Base-by-base conservation (phyloP, 2,113 vertebrate genomes). In the Petroica traversi region DNA sequence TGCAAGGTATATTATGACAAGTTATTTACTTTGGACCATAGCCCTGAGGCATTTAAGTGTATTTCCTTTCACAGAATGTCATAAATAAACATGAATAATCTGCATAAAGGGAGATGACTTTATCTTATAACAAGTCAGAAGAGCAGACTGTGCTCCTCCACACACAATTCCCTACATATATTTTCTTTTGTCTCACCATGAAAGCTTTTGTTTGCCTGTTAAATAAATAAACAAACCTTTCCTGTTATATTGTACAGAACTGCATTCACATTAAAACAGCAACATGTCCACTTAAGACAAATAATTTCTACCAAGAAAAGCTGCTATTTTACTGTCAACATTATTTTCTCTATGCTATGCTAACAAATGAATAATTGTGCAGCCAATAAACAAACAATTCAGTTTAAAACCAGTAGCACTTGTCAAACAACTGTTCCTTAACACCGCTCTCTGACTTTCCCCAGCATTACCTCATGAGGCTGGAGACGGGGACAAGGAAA, bases 1-100 rank as follows among this genome's bases (percentile, higher is more conserved):
- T 96, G 92, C 94, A 93, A 97, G 93, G 95, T 97, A 95, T 97
- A 97, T 94, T 94, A 96, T 96, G 94, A 97, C 89, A 95, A 95
- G 85, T 77, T 95, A 95, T 96, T 96, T 95, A 96, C 87, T 96
- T 94, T 96, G 88, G 87, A 49, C 81, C 34, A 26, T 85, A 88
- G 89, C 71, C 94, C 78, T 34, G 74, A 83, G 85, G 81, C 89
- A 77, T 85, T 91, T 58, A 74, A 48, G 59, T 94, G 95, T 85
- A 91, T 94, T 69, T 87, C 58, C 69, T 91, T 91, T 73, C 77
- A 79, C 76, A 89, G 78, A 89, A 88, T 83, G 58, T 88, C 88
- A 89, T 94, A 95, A 96, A 97, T 85, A 96, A 95, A 92, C 92
- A 95, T 85, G 91, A 95, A 75, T 89, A 89, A 96, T 96, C 93